Evolutionary conservation across 2,113 vertebrate genomes (phyloP).

Genomic region (Alligator sinensis): DNA sequence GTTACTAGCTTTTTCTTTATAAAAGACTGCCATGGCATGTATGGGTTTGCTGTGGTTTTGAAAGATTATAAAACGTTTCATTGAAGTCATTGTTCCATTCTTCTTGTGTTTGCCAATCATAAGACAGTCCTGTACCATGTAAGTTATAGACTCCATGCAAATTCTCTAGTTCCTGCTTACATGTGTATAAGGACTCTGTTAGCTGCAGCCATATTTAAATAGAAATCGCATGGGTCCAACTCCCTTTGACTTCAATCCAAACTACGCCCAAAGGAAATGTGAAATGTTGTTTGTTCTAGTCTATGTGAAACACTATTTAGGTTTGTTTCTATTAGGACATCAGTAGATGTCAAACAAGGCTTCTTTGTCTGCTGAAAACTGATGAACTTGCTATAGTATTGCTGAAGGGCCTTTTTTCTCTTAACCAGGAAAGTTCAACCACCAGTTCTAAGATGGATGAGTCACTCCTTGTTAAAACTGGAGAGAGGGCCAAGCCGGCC

Average conservation of each 20-base stretch:
- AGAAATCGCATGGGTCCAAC: background rate
- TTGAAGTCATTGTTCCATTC: rapidly evolving
- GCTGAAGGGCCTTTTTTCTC: background rate
- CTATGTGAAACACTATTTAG: background rate
- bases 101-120: background rate
- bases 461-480: background rate
- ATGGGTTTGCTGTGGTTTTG: background rate
- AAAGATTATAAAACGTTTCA: background rate
- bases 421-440: background rate
- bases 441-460: rapidly evolving
- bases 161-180: background rate
- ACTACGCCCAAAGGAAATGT: background rate
- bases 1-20: background rate
- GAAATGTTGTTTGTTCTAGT: too few species aligned
- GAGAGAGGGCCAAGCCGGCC: background rate
- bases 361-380: background rate
- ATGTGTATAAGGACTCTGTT: rapidly evolving
- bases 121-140: background rate
- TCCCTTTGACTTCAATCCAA: background rate
- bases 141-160: background rate
- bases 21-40: rapidly evolving
- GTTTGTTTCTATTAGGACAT: background rate
- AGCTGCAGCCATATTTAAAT: background rate
- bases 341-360: background rate
- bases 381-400: too few species aligned